Conservation (phyloP, 2,797 vertebrate genomes). For the Coregonus suidteri region DNA sequence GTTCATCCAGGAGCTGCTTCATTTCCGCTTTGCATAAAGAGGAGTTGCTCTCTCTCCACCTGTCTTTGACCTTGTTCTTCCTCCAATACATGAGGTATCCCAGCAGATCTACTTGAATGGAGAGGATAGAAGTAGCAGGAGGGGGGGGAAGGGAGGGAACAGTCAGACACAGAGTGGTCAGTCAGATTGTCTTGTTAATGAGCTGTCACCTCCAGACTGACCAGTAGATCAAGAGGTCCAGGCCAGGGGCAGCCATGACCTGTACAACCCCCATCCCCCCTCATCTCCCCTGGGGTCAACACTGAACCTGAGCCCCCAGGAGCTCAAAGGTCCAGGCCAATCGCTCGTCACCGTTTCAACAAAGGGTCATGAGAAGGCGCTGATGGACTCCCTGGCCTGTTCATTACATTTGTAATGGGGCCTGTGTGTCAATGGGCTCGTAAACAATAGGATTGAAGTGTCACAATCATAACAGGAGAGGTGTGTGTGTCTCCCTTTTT, state of each 20-base stretch:
- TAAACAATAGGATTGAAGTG: not conserved
- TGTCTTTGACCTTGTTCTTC: conserved; percentile 69
- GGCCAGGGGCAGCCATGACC: not conserved
- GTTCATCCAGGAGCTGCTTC: conserved; percentile 42
- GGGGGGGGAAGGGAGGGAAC: conserved; percentile 6
- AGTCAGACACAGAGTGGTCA: conserved; percentile 31
- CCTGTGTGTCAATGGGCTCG: not conserved
- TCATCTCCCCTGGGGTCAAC: not conserved
- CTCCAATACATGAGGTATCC: conserved; percentile 44
- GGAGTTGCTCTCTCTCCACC: conserved; percentile 39
- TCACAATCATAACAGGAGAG: not conserved
- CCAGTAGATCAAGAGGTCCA: conserved; percentile 65
- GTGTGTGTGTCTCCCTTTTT: not conserved
- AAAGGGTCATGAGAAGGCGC: not conserved
- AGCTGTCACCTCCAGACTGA: conserved; percentile 69
- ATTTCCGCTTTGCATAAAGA: conserved; percentile 34
- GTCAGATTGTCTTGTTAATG: conserved; percentile 63
- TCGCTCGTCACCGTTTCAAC: not conserved
- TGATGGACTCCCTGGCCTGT: not conserved
- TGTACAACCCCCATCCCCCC: not conserved
- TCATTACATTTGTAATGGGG: not conserved
- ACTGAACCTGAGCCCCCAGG: not conserved
- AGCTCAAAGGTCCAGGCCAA: not conserved
- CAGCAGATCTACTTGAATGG: conserved; percentile 3
- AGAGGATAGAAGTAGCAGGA: conserved; percentile 14